phyloP scores from a whole-genome alignment of 1,140 invertebrate species.

The Heterodera schachtii region DNA sequence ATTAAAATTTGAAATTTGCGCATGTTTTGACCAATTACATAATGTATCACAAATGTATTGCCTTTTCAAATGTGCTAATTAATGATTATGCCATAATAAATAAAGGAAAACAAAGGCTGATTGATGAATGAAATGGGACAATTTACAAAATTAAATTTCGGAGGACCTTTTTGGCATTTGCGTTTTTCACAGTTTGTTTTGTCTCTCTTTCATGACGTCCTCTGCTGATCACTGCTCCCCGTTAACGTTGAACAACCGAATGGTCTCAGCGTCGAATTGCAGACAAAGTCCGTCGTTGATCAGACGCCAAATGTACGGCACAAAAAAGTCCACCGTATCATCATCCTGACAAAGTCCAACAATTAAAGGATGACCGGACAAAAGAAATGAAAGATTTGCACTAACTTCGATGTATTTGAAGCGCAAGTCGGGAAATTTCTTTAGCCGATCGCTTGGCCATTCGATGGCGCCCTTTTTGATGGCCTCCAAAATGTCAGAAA shows the following conservation, averaged over 20 bases:
- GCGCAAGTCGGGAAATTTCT: slow-evolving; percentile 91
- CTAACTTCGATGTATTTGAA: slow-evolving; percentile 89
- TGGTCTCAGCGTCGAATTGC: slow-evolving; percentile 72
- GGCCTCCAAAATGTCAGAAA: slow-evolving; percentile 79
- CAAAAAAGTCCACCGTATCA: slow-evolving; percentile 96
- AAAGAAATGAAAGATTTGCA: no score
- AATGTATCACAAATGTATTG: no score
- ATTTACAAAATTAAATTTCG: no score
- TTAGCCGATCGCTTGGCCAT: slow-evolving; percentile 86
- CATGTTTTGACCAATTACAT: no score
- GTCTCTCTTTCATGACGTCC: background rate
- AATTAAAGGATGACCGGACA: background rate
- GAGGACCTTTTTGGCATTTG: no score
- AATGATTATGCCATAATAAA: no score
- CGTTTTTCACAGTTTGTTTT: background rate
- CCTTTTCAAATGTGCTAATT: no score
- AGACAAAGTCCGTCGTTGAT: slow-evolving; percentile 79
- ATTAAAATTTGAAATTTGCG: no score
- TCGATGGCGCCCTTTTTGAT: slow-evolving; percentile 83
- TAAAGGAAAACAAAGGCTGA: no score
- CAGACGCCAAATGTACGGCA: slow-evolving; percentile 95
- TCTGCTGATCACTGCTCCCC: background rate
- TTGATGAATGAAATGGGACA: no score
- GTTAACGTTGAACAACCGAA: slow-evolving; percentile 45
- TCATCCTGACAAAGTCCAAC: slow-evolving; percentile 75